Evolutionary conservation across 2,797 vertebrate species (phyloP).

Genomic region (Hephaestus fuliginosus): DNA sequence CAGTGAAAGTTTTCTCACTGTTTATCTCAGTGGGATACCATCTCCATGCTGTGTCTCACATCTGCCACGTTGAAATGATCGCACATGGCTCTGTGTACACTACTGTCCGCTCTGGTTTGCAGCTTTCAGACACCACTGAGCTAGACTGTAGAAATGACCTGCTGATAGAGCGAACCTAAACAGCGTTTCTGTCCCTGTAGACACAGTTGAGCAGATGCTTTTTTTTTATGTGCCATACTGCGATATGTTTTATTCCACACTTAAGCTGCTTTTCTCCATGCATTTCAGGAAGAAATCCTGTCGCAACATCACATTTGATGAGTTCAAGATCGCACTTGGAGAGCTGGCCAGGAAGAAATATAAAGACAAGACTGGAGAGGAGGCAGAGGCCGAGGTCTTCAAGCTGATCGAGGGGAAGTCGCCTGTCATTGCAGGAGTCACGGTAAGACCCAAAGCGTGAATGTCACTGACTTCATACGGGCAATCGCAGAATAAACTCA

Average conservation of each 20-base stretch:
- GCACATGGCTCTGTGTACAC: slow-evolving; percentile 61
- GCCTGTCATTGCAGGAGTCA: slow-evolving; percentile 91
- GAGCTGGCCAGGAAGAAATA: slow-evolving; percentile 94
- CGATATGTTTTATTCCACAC: slow-evolving; percentile 5
- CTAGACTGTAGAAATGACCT: slow-evolving; percentile 9
- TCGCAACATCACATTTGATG: slow-evolving; percentile 95
- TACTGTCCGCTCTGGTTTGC: slow-evolving; percentile 47
- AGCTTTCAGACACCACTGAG: slow-evolving; percentile 35
- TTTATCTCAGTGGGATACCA: slow-evolving; percentile 63
- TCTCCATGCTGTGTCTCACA: slow-evolving; percentile 54
- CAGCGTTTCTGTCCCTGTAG: neutral
- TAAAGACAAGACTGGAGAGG: slow-evolving; percentile 92
- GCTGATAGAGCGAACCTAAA: slow-evolving; percentile 10
- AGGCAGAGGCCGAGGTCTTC: slow-evolving; percentile 92
- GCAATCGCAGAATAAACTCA: neutral
- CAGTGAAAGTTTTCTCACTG: slow-evolving; percentile 52
- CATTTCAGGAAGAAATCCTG: slow-evolving; percentile 90
- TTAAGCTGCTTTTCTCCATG: slow-evolving; percentile 27
- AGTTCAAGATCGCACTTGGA: slow-evolving; percentile 92
- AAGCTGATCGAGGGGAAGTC: slow-evolving; percentile 93
- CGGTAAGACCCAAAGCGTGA: slow-evolving; percentile 61
- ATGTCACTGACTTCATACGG: neutral
- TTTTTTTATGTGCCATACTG: slow-evolving; percentile 5
- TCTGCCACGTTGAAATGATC: slow-evolving; percentile 63
- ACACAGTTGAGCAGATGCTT: slow-evolving; percentile 9